Evolutionary conservation across 2,797 vertebrate genomes (phyloP).

Genomic region (Platyrinchus mystaceus): DNA sequence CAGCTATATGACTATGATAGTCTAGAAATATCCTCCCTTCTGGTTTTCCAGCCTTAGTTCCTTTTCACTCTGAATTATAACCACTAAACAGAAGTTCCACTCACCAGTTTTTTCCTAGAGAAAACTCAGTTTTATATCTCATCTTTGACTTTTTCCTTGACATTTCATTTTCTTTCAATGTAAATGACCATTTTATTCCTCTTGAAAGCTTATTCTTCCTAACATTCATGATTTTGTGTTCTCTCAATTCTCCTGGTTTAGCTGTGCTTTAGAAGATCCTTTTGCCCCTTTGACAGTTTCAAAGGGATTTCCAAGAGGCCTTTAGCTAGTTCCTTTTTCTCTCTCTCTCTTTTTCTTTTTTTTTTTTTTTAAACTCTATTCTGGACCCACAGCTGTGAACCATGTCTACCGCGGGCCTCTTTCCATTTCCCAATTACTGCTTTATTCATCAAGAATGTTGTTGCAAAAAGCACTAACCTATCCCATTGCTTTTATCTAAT

Average conservation of each 20-base stretch:
- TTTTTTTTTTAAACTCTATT: not conserved
- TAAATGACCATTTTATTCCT: slow-evolving; percentile 22
- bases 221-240: not conserved
- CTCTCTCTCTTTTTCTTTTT: not conserved
- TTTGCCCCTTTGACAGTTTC: not conserved
- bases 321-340: not conserved
- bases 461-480: slow-evolving; percentile 32
- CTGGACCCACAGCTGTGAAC: not conserved
- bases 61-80: not conserved
- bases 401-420: not conserved
- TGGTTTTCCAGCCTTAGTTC: not conserved
- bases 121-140: not conserved
- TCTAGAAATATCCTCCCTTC: not conserved
- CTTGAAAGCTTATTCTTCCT: slow-evolving; percentile 25
- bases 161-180: slow-evolving; percentile 29
- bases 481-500: slow-evolving; percentile 35
- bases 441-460: slow-evolving; percentile 17
- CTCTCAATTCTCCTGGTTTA: not conserved
- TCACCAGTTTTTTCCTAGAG: not conserved
- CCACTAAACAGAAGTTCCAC: not conserved
- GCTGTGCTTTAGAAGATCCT: slow-evolving; percentile 9
- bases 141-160: slow-evolving; percentile 26
- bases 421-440: not conserved
- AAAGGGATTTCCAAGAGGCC: not conserved
- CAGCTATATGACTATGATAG: not conserved